Evolutionary conservation across 2,113 vertebrate species (phyloP).

Genomic region (Agelaius tricolor): DNA sequence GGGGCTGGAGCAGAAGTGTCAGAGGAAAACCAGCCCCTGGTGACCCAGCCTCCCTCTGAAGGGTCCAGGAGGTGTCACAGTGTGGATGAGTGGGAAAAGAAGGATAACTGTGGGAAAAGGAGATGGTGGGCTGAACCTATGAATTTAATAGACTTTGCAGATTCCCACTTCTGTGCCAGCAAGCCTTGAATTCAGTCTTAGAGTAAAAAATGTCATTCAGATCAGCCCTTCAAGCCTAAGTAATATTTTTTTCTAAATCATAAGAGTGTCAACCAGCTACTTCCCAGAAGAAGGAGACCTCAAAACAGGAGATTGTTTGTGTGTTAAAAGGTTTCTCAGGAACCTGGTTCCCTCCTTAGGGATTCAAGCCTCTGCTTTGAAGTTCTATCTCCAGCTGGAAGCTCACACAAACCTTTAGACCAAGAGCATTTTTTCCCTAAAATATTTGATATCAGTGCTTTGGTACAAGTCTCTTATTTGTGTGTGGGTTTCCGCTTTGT

Average conservation of each 20-base stretch:
- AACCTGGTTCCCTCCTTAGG: neutral
- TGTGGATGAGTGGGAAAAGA: neutral
- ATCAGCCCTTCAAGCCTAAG: neutral
- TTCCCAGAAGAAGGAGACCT: neutral
- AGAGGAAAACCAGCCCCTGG: neutral
- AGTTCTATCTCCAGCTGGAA: slow-evolving; percentile 35
- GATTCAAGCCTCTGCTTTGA: slow-evolving; percentile 17
- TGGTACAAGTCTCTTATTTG: neutral
- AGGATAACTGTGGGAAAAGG: neutral
- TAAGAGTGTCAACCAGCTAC: neutral
- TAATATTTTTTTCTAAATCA: neutral
- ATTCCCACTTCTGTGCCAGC: neutral
- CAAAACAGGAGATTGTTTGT: neutral
- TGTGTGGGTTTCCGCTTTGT: neutral
- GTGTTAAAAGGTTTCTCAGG: slow-evolving; percentile 10
- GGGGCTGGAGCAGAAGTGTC: neutral
- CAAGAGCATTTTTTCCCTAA: neutral
- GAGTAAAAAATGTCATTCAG: neutral
- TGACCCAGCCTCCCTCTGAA: neutral
- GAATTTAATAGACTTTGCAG: neutral
- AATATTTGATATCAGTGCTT: neutral
- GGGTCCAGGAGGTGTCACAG: neutral
- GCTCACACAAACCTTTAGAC: neutral
- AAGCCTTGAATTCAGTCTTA: neutral
- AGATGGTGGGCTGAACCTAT: neutral